These are phyloP conservation scores for Heliconius cydno DNA, from an alignment of 2,888 invertebrate genomes.

Conservation along the genomic window DNA sequence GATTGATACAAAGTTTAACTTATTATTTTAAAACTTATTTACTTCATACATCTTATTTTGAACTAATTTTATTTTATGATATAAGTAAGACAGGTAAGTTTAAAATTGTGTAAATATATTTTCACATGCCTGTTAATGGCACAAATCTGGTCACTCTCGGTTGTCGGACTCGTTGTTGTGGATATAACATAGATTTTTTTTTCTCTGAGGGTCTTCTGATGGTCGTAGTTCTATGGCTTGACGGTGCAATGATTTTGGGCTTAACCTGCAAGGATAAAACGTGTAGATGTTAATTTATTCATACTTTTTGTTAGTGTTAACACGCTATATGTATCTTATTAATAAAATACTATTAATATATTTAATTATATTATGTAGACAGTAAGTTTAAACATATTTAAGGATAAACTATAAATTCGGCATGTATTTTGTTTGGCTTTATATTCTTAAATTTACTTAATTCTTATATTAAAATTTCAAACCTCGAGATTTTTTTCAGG, in stretches of 20 bases:
- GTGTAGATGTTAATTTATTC: too few species aligned
- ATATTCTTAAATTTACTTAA: background rate
- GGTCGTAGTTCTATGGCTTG: constrained; percentile 48
- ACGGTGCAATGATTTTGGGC: constrained; percentile 54
- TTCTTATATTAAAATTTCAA: background rate
- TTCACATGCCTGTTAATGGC: constrained; percentile 60
- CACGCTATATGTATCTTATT: too few species aligned
- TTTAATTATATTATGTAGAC: background rate
- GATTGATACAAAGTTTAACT: too few species aligned
- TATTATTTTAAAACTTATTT: too few species aligned
- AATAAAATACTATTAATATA: background rate
- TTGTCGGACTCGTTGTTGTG: constrained; percentile 59
- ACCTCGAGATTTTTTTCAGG: constrained; percentile 84
- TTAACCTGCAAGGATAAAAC: constrained; percentile 58
- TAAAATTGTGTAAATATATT: background rate
- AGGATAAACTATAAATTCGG: too few species aligned
- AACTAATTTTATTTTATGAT: too few species aligned
- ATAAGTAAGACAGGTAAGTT: background rate
- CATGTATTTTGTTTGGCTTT: too few species aligned
- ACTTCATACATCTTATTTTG: too few species aligned
- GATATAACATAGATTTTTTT: constrained; percentile 55
- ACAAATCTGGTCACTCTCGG: constrained; percentile 63
- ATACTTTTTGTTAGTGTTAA: too few species aligned
- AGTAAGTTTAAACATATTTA: background rate
- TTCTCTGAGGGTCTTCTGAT: constrained; percentile 57